Percentiles rank a stretch among this genome's conserved stretches.
These are phyloP conservation scores for Serranus cabrilla DNA, from an alignment of 2,797 vertebrate genomes.

Conservation along the genomic window DNA sequence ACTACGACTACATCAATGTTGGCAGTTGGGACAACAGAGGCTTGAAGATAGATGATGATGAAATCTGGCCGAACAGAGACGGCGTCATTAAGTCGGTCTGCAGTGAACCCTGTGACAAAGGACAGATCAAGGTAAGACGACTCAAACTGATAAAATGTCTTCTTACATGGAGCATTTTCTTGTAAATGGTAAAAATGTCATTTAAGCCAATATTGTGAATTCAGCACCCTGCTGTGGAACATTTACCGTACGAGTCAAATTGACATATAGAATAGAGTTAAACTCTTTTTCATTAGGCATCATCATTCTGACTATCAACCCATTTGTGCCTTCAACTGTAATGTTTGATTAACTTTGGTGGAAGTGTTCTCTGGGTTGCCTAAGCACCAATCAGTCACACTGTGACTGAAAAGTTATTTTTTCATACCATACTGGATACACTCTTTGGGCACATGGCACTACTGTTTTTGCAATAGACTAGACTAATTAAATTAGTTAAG, in stretches of 20 bases:
- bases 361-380: too few relatives aligned
- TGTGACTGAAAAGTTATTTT: too few relatives aligned
- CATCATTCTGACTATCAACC: background rate
- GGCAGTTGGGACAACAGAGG: conserved; percentile 98
- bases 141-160: background rate
- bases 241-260: background rate
- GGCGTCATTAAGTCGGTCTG: conserved; percentile 94
- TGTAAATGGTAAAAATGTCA: background rate
- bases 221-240: background rate
- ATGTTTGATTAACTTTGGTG: too few relatives aligned
- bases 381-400: too few relatives aligned
- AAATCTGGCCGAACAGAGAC: conserved; percentile 95
- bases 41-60: conserved; percentile 95
- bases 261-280: background rate
- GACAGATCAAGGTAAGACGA: conserved; percentile 93
- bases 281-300: background rate
- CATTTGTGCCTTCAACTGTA: too few relatives aligned
- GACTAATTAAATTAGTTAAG: too few relatives aligned
- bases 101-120: conserved; percentile 97
- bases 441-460: too few relatives aligned
- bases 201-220: background rate
- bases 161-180: background rate
- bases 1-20: conserved; percentile 96
- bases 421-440: too few relatives aligned
- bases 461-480: too few relatives aligned